Evolutionary conservation across 1,140 invertebrate species (phyloP).

Genomic region (Melanaphis sacchari): DNA sequence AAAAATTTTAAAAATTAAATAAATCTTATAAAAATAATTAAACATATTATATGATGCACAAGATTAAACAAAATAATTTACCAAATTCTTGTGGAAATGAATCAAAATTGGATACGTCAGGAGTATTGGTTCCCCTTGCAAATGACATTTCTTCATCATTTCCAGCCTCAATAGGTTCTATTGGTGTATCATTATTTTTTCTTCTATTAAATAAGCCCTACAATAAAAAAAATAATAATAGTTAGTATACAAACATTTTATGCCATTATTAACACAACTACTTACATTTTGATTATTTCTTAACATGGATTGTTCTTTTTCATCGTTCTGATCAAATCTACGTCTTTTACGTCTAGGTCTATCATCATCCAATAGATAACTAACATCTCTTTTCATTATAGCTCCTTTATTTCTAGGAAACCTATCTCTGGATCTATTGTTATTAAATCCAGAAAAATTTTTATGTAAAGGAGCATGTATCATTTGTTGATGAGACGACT

Average conservation of each 20-base stretch:
- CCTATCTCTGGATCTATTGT: slow-evolving; percentile 14
- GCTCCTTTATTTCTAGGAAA: slow-evolving; percentile 34
- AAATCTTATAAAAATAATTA: neutral
- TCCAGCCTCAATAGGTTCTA: neutral
- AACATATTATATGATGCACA: neutral
- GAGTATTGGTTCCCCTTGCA: slow-evolving; percentile 8
- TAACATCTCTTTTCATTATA: slow-evolving; percentile 48
- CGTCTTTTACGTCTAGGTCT: slow-evolving; percentile 51
- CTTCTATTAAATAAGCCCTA: slow-evolving; percentile 45
- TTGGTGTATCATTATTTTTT: slow-evolving; percentile 31
- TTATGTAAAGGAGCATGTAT: neutral
- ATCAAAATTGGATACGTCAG: slow-evolving; percentile 42
- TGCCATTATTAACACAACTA: neutral
- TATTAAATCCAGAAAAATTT: slow-evolving; percentile 45
- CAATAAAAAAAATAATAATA: neutral
- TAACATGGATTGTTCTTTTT: neutral
- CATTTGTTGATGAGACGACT: slow-evolving; percentile 10
- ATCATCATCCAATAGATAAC: slow-evolving; percentile 38
- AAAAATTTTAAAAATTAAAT: neutral
- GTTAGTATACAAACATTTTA: neutral
- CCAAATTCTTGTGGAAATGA: slow-evolving; percentile 47
- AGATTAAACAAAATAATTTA: neutral
- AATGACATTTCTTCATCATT: slow-evolving; percentile 48
- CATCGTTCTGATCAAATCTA: slow-evolving; percentile 44
- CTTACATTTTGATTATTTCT: slow-evolving; percentile 49